Conservation (phyloP, 2,888 invertebrate genomes). For the Hanleya hanleyi region DNA sequence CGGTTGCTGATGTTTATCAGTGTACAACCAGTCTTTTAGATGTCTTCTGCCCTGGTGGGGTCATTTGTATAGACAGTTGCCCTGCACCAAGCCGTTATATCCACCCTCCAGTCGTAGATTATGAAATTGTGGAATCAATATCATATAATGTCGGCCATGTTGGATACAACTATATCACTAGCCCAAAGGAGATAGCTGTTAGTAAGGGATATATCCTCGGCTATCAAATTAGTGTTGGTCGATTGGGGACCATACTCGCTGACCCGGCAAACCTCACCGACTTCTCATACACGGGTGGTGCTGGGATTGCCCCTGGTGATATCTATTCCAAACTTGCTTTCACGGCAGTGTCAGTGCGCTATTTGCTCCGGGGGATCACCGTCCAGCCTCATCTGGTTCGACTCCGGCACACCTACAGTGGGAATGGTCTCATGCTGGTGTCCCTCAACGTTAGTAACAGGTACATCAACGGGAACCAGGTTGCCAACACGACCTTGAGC, state of each 20-base stretch:
- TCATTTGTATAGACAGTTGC: constrained; percentile 13
- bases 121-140: constrained; percentile 15
- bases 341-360: constrained; percentile 10
- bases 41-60: constrained; percentile 18
- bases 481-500: constrained; percentile 20
- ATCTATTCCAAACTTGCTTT: neutral
- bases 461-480: neutral
- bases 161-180: constrained; percentile 39
- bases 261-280: constrained; percentile 20
- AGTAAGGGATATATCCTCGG: constrained; percentile 52
- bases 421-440: neutral
- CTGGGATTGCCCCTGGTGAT: neutral
- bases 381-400: constrained; percentile 7
- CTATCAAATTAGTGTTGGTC: constrained; percentile 28
- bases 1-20: neutral
- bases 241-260: constrained; percentile 8
- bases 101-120: neutral
- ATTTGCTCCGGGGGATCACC: constrained; percentile 35
- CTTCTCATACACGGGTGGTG: neutral
- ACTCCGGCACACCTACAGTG: constrained; percentile 33
- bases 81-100: neutral
- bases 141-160: constrained; percentile 14
- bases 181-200: constrained; percentile 25
- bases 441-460: neutral
- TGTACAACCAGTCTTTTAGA: constrained; percentile 9